These are phyloP conservation scores for Leptoteleia sp. DNA, from an alignment of 1,140 invertebrate species.

Conservation along the genomic window DNA sequence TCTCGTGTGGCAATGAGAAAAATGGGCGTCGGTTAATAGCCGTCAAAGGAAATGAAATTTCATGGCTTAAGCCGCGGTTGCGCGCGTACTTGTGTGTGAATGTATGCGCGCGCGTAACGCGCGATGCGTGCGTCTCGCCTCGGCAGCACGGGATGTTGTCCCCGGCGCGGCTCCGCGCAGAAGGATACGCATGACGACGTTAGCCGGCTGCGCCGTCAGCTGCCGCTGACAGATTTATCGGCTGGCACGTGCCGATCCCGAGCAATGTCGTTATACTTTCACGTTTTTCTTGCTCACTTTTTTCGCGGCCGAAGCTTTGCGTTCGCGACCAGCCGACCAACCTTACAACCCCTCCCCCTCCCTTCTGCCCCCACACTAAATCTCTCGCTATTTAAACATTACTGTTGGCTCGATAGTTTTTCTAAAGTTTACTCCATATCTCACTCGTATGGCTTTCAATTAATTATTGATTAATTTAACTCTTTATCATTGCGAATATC, in stretches of 20 bases:
- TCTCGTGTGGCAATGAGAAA: conserved; percentile 55
- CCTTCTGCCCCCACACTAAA: no score
- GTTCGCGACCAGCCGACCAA: no score
- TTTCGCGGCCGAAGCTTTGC: conserved; percentile 41
- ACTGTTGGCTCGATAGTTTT: no score
- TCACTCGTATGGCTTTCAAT: no score
- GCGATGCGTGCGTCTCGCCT: conserved; percentile 42
- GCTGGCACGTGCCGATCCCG: conserved; percentile 80
- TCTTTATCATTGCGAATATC: no score
- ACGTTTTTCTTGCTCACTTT: conserved; percentile 68
- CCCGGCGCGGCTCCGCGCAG: conserved; percentile 68
- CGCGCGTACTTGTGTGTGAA: conserved; percentile 62
- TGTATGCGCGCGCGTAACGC: conserved; percentile 57
- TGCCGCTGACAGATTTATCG: conserved; percentile 82
- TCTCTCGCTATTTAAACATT: no score
- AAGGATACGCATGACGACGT: conserved; percentile 66
- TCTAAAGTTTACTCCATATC: no score
- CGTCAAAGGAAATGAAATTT: conserved; percentile 68
- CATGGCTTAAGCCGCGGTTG: conserved; percentile 53
- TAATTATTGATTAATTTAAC: no score
- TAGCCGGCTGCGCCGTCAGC: conserved; percentile 79
- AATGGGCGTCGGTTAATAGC: conserved; percentile 63
- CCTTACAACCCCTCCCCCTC: no score
- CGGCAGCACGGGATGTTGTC: conserved; percentile 71
- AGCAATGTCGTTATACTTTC: conserved; percentile 75